phyloP scores from a whole-genome alignment of 2,888 invertebrate species.

The Microctonus aethiopoides region DNA sequence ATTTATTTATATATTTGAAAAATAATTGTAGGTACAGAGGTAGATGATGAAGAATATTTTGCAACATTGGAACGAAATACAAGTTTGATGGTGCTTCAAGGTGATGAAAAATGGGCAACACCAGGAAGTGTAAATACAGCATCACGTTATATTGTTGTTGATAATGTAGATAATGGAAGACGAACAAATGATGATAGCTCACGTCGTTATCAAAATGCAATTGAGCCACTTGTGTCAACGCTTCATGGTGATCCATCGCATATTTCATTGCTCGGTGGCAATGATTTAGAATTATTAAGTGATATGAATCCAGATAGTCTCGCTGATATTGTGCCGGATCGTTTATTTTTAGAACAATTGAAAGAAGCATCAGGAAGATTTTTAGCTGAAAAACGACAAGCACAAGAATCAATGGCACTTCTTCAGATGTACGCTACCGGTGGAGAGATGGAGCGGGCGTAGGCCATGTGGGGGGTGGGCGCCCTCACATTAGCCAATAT shows the following conservation, averaged over 20 bases:
- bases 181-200: slow-evolving; percentile 47
- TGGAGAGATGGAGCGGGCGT: slow-evolving; percentile 65
- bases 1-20: neutral
- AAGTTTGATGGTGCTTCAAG: slow-evolving; percentile 83
- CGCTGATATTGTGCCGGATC: slow-evolving; percentile 80
- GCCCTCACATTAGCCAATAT: slow-evolving; percentile 65
- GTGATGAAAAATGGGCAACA: slow-evolving; percentile 80
- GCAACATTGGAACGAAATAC: slow-evolving; percentile 90
- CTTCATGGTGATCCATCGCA: slow-evolving; percentile 77
- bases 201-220: slow-evolving; percentile 51
- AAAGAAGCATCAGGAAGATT: slow-evolving; percentile 87
- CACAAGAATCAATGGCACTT: slow-evolving; percentile 87
- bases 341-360: slow-evolving; percentile 80
- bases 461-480: slow-evolving; percentile 67
- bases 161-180: slow-evolving; percentile 58
- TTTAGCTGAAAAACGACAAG: slow-evolving; percentile 85
- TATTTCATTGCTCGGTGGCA: slow-evolving; percentile 85
- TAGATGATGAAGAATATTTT: slow-evolving; percentile 96
- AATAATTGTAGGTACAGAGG: slow-evolving; percentile 77
- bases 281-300: slow-evolving; percentile 84
- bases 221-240: slow-evolving; percentile 60
- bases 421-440: slow-evolving; percentile 75
- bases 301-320: slow-evolving; percentile 92
- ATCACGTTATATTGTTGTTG: slow-evolving; percentile 61
- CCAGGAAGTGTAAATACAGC: slow-evolving; percentile 58